phyloP scores from a whole-genome alignment of 2,888 invertebrate species.

The Euplagia quadripunctaria region DNA sequence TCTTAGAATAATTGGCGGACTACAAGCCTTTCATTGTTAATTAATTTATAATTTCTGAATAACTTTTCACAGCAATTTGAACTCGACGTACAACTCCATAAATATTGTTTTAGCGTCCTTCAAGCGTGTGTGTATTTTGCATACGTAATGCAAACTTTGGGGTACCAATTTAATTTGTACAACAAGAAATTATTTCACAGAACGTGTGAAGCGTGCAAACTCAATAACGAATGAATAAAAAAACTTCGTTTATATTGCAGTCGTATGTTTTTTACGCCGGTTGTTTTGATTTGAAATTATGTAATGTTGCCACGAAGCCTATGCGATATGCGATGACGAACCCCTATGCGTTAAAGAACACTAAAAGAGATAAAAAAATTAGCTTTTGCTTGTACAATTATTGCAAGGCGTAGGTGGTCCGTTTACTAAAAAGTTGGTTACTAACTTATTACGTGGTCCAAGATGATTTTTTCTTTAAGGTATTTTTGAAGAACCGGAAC shows the following conservation, averaged over 20 bases:
- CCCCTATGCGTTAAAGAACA: no score
- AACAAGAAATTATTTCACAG: constrained; percentile 33
- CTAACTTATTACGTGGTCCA: no score
- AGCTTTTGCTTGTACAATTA: no score
- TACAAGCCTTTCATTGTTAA: constrained; percentile 75
- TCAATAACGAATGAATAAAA: constrained; percentile 31
- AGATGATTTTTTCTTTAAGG: no score
- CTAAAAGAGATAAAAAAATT: no score
- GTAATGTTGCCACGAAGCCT: not conserved
- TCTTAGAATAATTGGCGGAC: constrained; percentile 73
- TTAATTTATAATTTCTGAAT: constrained; percentile 81
- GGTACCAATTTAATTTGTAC: constrained; percentile 36
- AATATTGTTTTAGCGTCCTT: constrained; percentile 15
- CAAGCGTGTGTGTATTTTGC: constrained; percentile 15
- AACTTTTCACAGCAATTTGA: constrained; percentile 61
- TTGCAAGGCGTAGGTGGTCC: no score
- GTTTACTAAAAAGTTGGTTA: no score
- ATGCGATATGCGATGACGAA: no score
- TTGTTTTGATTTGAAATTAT: not conserved
- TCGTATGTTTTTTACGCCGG: constrained; percentile 11
- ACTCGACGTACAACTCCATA: constrained; percentile 16
- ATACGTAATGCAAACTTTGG: constrained; percentile 20
- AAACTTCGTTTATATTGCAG: constrained; percentile 9
- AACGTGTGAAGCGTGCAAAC: constrained; percentile 23
- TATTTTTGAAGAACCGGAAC: no score